Percentiles rank a stretch among this genome's conserved stretches.
Evolutionary conservation across 2,888 invertebrate genomes (phyloP).

Genomic region (Ernsta delagoae): DNA sequence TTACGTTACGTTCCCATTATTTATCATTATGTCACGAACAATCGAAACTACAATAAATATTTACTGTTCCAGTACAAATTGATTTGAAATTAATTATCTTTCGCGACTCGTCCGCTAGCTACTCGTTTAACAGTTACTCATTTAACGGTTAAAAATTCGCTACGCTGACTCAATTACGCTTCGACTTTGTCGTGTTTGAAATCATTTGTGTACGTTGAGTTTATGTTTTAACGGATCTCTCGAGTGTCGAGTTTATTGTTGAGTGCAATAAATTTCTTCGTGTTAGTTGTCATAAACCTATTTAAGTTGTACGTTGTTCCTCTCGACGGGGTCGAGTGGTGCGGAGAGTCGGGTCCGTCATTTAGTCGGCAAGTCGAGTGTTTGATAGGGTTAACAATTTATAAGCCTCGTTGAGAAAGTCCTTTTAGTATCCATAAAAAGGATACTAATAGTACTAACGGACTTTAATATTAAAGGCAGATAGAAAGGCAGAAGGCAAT

Average conservation of each 20-base stretch:
- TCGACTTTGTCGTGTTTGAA: constrained; percentile 1
- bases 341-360: constrained; percentile 47
- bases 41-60: constrained; percentile 74
- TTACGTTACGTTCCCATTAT: constrained; percentile 65
- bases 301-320: constrained; percentile 65
- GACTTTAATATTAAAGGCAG: no score
- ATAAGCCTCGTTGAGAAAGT: neutral
- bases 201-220: constrained; percentile 8
- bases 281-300: constrained; percentile 73
- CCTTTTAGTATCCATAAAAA: neutral
- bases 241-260: constrained; percentile 44
- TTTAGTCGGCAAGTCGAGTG: constrained; percentile 52
- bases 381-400: constrained; percentile 37
- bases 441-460: neutral
- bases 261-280: constrained; percentile 59
- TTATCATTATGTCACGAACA: constrained; percentile 76
- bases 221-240: constrained; percentile 39
- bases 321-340: constrained; percentile 53
- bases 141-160: constrained; percentile 57
- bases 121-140: constrained; percentile 64
- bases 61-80: constrained; percentile 68
- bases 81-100: constrained; percentile 73
- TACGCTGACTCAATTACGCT: constrained; percentile 1
- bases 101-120: constrained; percentile 50
- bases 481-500: no score